A percentile compares a stretch with the other conserved stretches of the same genome.
These are phyloP conservation scores for Mustela nigripes DNA, from an alignment of 2,113 vertebrate species.

Conservation along the genomic window DNA sequence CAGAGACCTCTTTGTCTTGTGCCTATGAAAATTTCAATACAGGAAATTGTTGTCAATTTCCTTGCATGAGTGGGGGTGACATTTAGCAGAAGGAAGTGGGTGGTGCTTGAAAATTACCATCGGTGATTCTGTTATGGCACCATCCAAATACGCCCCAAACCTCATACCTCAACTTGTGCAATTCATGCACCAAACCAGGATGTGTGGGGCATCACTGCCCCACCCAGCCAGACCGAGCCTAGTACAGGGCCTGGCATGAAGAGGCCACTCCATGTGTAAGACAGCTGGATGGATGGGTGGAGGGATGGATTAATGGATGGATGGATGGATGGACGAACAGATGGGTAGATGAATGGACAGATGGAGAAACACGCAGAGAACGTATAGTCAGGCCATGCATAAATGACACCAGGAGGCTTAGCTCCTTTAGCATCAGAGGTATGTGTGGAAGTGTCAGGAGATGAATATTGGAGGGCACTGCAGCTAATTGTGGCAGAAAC, in stretches of 20 bases:
- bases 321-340: not conserved
- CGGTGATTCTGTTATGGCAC: not conserved
- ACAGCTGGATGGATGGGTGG: not conserved
- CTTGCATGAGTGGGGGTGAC: not conserved
- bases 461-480: not conserved
- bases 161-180: not conserved
- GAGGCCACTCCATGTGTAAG: not conserved
- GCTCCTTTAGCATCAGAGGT: not conserved
- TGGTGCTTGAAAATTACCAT: not conserved
- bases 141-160: not conserved
- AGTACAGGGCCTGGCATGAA: not conserved
- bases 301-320: not conserved
- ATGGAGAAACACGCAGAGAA: not conserved
- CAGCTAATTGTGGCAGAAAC: not conserved
- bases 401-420: not conserved
- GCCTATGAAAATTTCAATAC: not conserved
- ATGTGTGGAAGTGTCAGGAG: not conserved
- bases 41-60: not conserved
- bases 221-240: not conserved
- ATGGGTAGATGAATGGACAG: not conserved
- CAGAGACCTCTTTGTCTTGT: not conserved
- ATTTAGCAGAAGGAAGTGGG: not conserved
- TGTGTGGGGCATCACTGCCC: not conserved
- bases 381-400: rapidly evolving
- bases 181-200: not conserved